Evolutionary conservation across 37 sponge, comb jelly and placozoan genomes (phyloP), one percentile per base, ranked within the genome.

Genomic region (Haliclona indistincta): DNA sequence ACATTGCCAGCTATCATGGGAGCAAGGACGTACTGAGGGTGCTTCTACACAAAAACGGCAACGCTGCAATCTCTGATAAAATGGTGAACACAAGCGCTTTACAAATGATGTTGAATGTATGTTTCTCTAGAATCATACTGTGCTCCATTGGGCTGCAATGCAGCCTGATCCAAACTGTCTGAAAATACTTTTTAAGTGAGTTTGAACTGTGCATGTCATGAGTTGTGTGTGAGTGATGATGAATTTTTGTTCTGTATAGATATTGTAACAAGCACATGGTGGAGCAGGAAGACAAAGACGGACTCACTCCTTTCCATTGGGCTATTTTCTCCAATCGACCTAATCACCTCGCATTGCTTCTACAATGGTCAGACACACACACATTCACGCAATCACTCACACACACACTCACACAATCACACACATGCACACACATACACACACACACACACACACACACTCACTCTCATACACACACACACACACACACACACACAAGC

Each of bases 221-320:
- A 61, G n/a, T n/a, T n/a, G n/a, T n/a, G n/a, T n/a, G n/a, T 34
- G 23, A 19, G 3, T 30, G 19, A 51, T 23, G 30, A 51, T 33
- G 19, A 20, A 34, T 33, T 7, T 23, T 23, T 23, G 15, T 38
- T n/a, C 2, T 69, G 47, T 51, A 29, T 28, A 45, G 54, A 53
- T 45, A 35, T 25, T 7, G 28, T 34, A 28, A 32, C 10, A 74
- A 6, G 23, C 30, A n/a, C 42, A 37, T 30, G 1, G 19, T 71
- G 25, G 30, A 80, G 43, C 53, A 64, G 10, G 49, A 43, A 23
- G 86, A 90, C 55, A 58, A 68, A 2, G 49, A 36, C 49, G 72
- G 77, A 7, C 85, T 90, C 26, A 77, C 81, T 38, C 76, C 91
- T 33, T 32, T 85, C 17, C 91, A 90, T 38, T 90, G 91, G 91